Evolutionary conservation across 2,888 invertebrate species (phyloP), one percentile per base, ranked within the genome.

Genomic region (Zele albiditarsus): DNA sequence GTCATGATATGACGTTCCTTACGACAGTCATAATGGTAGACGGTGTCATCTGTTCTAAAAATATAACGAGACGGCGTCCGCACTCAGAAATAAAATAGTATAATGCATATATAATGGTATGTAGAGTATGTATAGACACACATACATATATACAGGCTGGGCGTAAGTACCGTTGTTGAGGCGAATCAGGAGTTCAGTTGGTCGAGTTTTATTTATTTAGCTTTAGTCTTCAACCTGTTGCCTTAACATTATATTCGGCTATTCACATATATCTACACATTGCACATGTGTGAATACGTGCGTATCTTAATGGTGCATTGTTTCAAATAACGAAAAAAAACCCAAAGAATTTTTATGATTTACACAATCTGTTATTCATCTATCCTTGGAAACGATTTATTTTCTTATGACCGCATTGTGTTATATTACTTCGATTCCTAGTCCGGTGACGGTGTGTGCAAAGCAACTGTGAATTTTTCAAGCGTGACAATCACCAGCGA

Each of bases 151-250:
- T 20, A n/a, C 23, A 20, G 6, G 46, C 3, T 4, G 46, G 4
- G 46, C n/a, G 46, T 46, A n/a, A n/a, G 53, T 53, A 53, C 20
- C 53, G 20, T 53, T 53, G 8, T 23, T 20, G 20, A 53, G n/a
- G n/a, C 8, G 20, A 53, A 20, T 20, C 2, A 6, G 6, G 20
- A 20, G 10, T 53, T 38, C 2, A 38, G 10, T 12, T 38, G 8
- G 12, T 38, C 12, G 38, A 38, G 4, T 46, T 46, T 46, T 46
- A 46, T 53, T 53, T n/a, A 8, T 53, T 53, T n/a, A 20, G 20
- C n/a, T 20, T 53, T 20, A 53, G 20, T 53, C 20, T 53, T 53
- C 20, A 53, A 53, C 53, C 53, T 53, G 53, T 53, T 53, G 53
- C 20, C 20, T n/a, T 2, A 12, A 53, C 53, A 53, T 53, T 5